These are phyloP conservation scores for Marmota flaviventris DNA, from an alignment of 2,113 vertebrate species.

Conservation along the genomic window DNA sequence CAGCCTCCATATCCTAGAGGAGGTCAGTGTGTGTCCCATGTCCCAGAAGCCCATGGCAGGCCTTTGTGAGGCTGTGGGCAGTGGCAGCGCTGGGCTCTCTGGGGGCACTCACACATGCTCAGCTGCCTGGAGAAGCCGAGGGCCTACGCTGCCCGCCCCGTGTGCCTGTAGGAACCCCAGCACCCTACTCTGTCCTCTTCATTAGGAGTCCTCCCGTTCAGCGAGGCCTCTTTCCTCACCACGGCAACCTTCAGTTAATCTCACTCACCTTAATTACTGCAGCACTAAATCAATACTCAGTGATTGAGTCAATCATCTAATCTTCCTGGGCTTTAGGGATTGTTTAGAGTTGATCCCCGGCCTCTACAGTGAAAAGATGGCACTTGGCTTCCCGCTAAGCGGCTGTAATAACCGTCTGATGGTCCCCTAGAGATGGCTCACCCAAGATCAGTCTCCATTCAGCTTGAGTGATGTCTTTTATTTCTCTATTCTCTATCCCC, in stretches of 20 bases:
- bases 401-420: background rate
- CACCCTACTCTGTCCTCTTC: background rate
- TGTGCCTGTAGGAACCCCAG: background rate
- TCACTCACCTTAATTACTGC: background rate
- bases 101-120: fast-evolving
- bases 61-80: fast-evolving
- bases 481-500: background rate
- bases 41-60: background rate
- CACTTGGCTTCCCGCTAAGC: too few relatives aligned
- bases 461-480: background rate
- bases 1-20: background rate
- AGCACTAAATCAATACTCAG: background rate
- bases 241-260: background rate
- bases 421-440: background rate
- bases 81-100: fast-evolving
- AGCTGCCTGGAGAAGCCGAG: too few relatives aligned
- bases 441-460: background rate
- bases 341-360: background rate
- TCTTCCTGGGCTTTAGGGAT: background rate
- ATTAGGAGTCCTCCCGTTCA: background rate
- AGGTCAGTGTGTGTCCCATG: background rate
- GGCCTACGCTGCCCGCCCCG: too few relatives aligned
- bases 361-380: background rate
- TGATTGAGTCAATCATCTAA: background rate
- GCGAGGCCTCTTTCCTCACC: background rate